phyloP scores from a whole-genome alignment of 2,113 vertebrate species.

The Gambusia affinis region DNA sequence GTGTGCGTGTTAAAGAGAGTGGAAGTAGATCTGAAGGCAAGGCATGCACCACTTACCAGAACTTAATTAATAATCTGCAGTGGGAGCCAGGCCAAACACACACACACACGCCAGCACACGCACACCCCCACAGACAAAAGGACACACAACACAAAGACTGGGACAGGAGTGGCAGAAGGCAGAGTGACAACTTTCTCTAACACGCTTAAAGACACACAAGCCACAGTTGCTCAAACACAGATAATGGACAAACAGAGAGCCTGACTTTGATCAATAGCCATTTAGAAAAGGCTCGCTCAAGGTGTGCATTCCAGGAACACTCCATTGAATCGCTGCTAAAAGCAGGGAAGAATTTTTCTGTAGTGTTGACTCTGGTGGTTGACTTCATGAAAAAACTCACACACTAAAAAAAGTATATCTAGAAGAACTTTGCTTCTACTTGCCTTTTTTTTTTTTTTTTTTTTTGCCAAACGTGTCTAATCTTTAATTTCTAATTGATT shows the following conservation, averaged over 20 bases:
- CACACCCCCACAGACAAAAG: constrained; percentile 7
- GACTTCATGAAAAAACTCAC: constrained; percentile 8
- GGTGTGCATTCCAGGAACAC: constrained; percentile 34
- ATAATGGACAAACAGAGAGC: constrained; percentile 48
- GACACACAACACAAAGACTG: constrained; percentile 18
- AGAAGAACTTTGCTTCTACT: neutral
- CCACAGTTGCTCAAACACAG: constrained; percentile 55
- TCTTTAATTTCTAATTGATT: too few relatives aligned
- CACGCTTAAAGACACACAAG: constrained; percentile 24
- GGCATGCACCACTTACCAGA: constrained; percentile 70
- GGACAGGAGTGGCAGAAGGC: constrained; percentile 28
- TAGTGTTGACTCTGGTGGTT: neutral
- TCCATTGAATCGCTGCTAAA: constrained; percentile 18
- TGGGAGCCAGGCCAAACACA: constrained; percentile 68
- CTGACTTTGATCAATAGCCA: constrained; percentile 27
- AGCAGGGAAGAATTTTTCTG: constrained; percentile 37
- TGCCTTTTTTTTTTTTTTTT: too few relatives aligned
- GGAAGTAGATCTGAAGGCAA: constrained; percentile 75
- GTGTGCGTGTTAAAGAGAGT: constrained; percentile 58
- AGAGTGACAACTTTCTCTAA: constrained; percentile 45
- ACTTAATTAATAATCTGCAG: constrained; percentile 80
- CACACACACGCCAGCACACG: constrained; percentile 1
- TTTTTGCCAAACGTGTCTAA: too few relatives aligned
- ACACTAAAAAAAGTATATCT: neutral
- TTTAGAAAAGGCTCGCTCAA: constrained; percentile 49